Percentiles rank a stretch among this genome's conserved stretches.
These are phyloP conservation scores for Narcine bancroftii DNA, from an alignment of 2,113 vertebrate genomes.

Conservation along the genomic window DNA sequence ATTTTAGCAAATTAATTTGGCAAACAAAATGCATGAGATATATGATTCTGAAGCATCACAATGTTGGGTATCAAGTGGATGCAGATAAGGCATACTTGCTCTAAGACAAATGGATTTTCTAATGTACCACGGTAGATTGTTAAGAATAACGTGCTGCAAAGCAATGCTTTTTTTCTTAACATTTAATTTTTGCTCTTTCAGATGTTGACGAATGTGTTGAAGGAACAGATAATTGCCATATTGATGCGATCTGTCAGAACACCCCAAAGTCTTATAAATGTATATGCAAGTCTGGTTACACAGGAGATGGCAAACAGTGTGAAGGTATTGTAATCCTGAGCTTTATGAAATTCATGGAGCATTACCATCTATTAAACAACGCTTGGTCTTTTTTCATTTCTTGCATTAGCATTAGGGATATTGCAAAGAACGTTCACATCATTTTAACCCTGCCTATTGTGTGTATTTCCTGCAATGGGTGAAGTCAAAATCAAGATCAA, in stretches of 20 bases:
- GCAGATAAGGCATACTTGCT: neutral
- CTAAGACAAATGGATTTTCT: conserved; percentile 15
- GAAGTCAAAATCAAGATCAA: neutral
- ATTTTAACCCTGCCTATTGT: neutral
- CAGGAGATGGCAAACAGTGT: conserved; percentile 90
- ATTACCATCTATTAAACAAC: neutral
- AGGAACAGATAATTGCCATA: conserved; percentile 69
- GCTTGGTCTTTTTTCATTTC: neutral
- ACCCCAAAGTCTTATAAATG: conserved; percentile 70
- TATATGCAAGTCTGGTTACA: conserved; percentile 80
- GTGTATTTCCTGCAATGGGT: neutral
- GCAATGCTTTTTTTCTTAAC: conserved; percentile 13
- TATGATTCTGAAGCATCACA: neutral
- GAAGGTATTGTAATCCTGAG: conserved; percentile 66
- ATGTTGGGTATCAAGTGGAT: neutral
- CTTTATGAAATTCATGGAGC: neutral
- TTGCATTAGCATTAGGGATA: neutral
- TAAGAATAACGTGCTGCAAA: conserved; percentile 2
- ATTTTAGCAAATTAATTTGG: neutral
- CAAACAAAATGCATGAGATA: conserved; percentile 7
- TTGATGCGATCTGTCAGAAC: conserved; percentile 77
- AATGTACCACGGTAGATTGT: conserved; percentile 6
- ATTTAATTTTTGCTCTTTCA: conserved; percentile 42
- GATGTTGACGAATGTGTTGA: conserved; percentile 74
- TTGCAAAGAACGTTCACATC: neutral